Percentiles rank a stretch among this genome's conserved stretches.
These are phyloP conservation scores for Euphydryas editha DNA, from an alignment of 2,888 invertebrate genomes.

Conservation along the genomic window DNA sequence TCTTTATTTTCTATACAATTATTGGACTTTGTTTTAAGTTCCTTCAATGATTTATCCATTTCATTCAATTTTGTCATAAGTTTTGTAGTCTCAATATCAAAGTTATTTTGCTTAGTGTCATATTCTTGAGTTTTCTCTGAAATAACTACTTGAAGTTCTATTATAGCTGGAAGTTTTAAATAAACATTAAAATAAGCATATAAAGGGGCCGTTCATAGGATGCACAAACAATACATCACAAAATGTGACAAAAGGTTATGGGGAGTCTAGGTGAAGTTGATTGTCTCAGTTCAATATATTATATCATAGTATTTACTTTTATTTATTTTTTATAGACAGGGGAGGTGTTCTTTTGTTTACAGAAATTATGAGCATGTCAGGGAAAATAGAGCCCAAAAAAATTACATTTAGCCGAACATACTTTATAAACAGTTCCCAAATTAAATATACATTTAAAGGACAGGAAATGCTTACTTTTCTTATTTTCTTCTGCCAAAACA, in stretches of 20 bases:
- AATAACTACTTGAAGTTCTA: conserved; percentile 49
- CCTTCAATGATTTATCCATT: conserved; percentile 51
- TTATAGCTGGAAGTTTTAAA: conserved; percentile 49
- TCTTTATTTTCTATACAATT: conserved; percentile 48
- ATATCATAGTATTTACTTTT: background rate
- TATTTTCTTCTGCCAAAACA: conserved; percentile 21
- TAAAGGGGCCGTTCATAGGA: too few species aligned
- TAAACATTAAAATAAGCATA: conserved; percentile 1
- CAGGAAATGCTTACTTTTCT: conserved; percentile 32
- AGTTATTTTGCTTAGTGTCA: conserved; percentile 49
- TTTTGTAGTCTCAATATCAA: conserved; percentile 51
- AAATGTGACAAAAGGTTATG: too few species aligned
- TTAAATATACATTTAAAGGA: too few species aligned
- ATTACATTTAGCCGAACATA: too few species aligned
- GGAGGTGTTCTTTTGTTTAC: too few species aligned
- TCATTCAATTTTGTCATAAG: conserved; percentile 53
- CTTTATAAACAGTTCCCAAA: too few species aligned
- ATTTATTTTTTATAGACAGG: background rate
- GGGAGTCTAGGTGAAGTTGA: too few species aligned
- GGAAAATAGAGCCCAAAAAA: too few species aligned
- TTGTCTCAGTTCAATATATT: too few species aligned
- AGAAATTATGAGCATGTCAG: too few species aligned
- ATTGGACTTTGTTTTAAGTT: conserved; percentile 46
- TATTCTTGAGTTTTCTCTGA: conserved; percentile 51
- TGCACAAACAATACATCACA: too few species aligned